phyloP scores from a whole-genome alignment of 2,888 invertebrate species.

The Eubasilissa splendida region DNA sequence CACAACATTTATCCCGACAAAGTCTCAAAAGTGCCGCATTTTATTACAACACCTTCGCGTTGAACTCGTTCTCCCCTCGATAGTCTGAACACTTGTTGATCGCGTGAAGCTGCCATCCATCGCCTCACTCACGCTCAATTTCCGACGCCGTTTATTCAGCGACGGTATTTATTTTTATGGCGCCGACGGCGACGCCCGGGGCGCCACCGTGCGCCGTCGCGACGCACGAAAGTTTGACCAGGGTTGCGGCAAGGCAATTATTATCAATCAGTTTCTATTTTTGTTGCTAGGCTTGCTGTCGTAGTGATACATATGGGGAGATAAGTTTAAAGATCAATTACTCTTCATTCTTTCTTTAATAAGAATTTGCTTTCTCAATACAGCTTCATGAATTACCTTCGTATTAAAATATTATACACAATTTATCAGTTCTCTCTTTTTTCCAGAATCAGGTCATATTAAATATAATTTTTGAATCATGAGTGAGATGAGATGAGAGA shows the following conservation, averaged over 20 bases:
- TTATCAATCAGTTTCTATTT: too few species aligned
- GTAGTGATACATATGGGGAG: too few species aligned
- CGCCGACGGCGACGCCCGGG: constrained; percentile 21
- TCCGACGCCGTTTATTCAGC: constrained; percentile 30
- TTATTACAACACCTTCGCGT: background rate
- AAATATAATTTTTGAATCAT: too few species aligned
- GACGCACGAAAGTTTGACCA: background rate
- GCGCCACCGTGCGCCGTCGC: constrained; percentile 20
- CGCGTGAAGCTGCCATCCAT: background rate
- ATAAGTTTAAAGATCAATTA: too few species aligned
- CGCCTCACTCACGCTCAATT: constrained; percentile 21
- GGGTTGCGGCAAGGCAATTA: background rate
- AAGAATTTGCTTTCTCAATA: background rate
- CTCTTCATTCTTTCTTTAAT: too few species aligned
- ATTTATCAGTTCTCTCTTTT: too few species aligned
- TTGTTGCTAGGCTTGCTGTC: too few species aligned
- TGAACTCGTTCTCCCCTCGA: background rate
- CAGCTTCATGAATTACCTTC: background rate
- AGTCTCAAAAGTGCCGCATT: too few species aligned
- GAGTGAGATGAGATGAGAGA: too few species aligned
- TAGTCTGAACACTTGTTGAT: constrained; percentile 14
- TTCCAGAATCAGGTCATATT: too few species aligned
- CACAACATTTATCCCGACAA: too few species aligned
- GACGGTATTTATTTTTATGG: constrained; percentile 29
- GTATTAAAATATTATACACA: too few species aligned